Base-by-base conservation (phyloP, 1,140 invertebrate species). In the Stratiolaelaps scimitus region DNA sequence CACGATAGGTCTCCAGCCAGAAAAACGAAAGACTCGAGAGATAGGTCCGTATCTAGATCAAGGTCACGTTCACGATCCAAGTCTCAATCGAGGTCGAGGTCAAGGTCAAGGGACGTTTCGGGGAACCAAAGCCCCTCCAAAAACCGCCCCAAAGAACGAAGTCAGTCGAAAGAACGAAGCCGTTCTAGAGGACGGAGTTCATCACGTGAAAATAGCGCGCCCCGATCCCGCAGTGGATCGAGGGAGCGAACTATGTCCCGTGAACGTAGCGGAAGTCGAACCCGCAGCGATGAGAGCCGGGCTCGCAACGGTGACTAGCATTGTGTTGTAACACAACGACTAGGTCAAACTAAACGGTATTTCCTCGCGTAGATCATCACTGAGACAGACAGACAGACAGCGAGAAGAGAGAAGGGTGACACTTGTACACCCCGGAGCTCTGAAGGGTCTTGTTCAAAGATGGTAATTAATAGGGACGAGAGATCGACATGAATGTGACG, bases 51-150 rank as follows among this genome's bases (percentile, higher is more conserved):
- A 26, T 75, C 74, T 1, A 70, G 72, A 66, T 77, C 75, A 7
- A 71, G 73, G 20, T 78, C 76, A 53, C 66, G 70, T 13, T 76
- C 74, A 64, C 28, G 73, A 1, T 74, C 72, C 43, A 68, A 73
- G 19, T 78, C 76, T 17, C 65, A 72, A 7, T 71, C 72, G 2
- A 69, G 71, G 45, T 71, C 68, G 20, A 69, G 64, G 40, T 65
- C 70, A 65, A 68, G 67, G 20, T 69, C 70, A 13, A 65, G 69
- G 43, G 72, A 72, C 56, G 67, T 66, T 29, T 73, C 73, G 1
- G 60, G 68, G 13, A 79, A 78, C 2, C 75, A 74, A 23, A 77
- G 75, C 28, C 72, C 73, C 2, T 79, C 78, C 43, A 72, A 75
- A 44, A 74, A 76, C 68, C 15, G 34, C n/a, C 26, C 53, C 4